phyloP scores from a whole-genome alignment of 2,888 invertebrate genomes.

The Phrixothrix hirtus region DNA sequence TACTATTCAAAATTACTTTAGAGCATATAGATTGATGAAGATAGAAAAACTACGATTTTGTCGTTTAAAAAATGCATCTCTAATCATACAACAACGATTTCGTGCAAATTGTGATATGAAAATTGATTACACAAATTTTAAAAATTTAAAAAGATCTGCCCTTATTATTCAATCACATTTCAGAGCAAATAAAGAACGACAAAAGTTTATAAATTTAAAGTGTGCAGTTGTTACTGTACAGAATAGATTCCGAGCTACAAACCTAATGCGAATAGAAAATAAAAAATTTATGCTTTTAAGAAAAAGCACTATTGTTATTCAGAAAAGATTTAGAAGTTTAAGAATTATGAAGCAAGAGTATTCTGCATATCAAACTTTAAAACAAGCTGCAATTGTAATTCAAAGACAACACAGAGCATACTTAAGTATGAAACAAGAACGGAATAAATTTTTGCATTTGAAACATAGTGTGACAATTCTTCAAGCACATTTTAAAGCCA shows the following conservation, averaged over 20 bases:
- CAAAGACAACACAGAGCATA: slow-evolving; percentile 51
- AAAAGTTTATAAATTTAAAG: slow-evolving; percentile 46
- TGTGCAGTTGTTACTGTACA: slow-evolving; percentile 46
- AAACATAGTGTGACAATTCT: slow-evolving; percentile 42
- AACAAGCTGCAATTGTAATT: slow-evolving; percentile 33
- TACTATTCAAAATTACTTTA: slow-evolving; percentile 48
- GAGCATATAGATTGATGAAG: slow-evolving; percentile 40
- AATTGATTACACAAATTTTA: slow-evolving; percentile 24
- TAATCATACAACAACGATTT: slow-evolving; percentile 55
- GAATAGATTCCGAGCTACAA: slow-evolving; percentile 52
- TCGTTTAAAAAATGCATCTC: slow-evolving; percentile 44
- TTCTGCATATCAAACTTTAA: slow-evolving; percentile 21
- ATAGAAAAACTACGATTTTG: slow-evolving; percentile 47
- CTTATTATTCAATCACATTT: slow-evolving; percentile 60
- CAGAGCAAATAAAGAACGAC: slow-evolving; percentile 57
- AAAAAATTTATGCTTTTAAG: slow-evolving; percentile 50
- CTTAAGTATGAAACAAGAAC: slow-evolving; percentile 37
- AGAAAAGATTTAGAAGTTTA: slow-evolving; percentile 43
- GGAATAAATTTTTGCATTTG: slow-evolving; percentile 32
- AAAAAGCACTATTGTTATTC: slow-evolving; percentile 55
- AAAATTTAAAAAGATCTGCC: slow-evolving; percentile 44
- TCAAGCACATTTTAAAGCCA: slow-evolving; percentile 42
- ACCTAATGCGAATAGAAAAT: slow-evolving; percentile 51
- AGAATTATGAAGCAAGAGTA: slow-evolving; percentile 29
- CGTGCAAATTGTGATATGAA: slow-evolving; percentile 40